phyloP scores from a whole-genome alignment of 2,888 invertebrate genomes.

The Lottia gigantea region DNA sequence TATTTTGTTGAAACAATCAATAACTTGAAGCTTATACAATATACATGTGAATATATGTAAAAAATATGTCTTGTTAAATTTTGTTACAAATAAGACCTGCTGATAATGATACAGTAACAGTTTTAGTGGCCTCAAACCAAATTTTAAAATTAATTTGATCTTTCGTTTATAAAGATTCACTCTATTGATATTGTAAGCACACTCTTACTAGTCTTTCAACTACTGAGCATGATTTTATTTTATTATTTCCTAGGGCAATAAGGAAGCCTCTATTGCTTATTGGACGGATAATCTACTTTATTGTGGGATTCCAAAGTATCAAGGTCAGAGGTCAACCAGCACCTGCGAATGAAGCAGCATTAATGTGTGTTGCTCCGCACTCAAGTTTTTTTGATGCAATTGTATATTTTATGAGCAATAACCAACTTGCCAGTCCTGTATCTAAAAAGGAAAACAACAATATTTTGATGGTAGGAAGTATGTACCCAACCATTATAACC shows the following conservation, averaged over 20 bases:
- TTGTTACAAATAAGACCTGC: too few species aligned
- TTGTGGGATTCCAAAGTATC: constrained; percentile 49
- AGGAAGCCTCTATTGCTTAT: constrained; percentile 33
- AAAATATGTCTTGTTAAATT: too few species aligned
- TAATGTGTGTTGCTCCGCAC: constrained; percentile 89
- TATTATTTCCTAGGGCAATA: constrained; percentile 35
- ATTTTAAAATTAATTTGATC: too few species aligned
- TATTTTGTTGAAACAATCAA: too few species aligned
- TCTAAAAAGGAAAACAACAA: constrained; percentile 47
- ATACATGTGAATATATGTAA: too few species aligned
- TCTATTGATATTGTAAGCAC: neutral
- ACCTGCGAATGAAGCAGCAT: constrained; percentile 57
- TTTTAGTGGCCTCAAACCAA: too few species aligned
- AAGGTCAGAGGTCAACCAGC: constrained; percentile 43
- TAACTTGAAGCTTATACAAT: too few species aligned
- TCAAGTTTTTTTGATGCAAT: constrained; percentile 89
- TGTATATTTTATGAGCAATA: constrained; percentile 35
- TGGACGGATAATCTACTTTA: constrained; percentile 43
- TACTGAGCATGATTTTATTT: neutral
- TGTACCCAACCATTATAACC: constrained; percentile 55
- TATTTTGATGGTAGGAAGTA: constrained; percentile 53
- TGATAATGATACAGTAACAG: too few species aligned
- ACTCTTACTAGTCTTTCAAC: neutral
- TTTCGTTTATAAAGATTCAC: neutral
- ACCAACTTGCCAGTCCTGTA: constrained; percentile 44